Evolutionary conservation across 2,797 vertebrate genomes (phyloP), one percentile per base, ranked within the genome.

Genomic region (Dromococcyx pavoninus): DNA sequence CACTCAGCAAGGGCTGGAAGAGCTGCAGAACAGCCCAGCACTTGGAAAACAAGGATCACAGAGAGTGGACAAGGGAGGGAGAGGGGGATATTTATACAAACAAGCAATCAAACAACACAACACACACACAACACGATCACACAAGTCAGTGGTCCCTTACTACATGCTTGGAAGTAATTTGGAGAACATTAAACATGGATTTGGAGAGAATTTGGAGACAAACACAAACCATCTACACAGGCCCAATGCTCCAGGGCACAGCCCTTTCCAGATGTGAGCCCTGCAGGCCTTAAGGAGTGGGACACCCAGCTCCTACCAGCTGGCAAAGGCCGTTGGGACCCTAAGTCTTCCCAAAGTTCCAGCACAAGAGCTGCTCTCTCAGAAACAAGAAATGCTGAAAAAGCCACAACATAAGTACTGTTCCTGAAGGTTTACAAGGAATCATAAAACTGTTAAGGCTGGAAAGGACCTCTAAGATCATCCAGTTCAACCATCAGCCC

Each of bases 1-100:
- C 27, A 15, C 53, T 27, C 35, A 13, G 46, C 32, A 19, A 27
- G 27, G 39, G 39, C 37, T 25, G 18, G 21, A 46, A 60, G 11
- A 0, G 4, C 50, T 41, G 21, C 9, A 12, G 58, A 37, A 24
- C 4, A 2, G 48, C 32, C 11, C 23, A 78, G 33, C 3, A 1
- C 4, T 50, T 44, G n/a, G 41, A 33, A 78, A 88, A 27, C n/a
- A 44, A 41, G 30, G 87, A 27, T 17, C 64, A 41, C 0, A 3
- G 78, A 51, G 46, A 44, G 67, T 33, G 35, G 57, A 13, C 64
- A 76, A 17, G 44, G 15, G 4, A 21, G 28, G 25, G 46, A 82
- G 32, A 82, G 13, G 10, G 51, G 9, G 41, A 21, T 65, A 87
- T 94, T 76, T 43, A 53, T 51, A 27, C 23, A 65, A 65, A 46